Evolutionary conservation across 1,140 invertebrate species (phyloP), one percentile per base, ranked within the genome.

Genomic region (Hylyphantes graminicola): DNA sequence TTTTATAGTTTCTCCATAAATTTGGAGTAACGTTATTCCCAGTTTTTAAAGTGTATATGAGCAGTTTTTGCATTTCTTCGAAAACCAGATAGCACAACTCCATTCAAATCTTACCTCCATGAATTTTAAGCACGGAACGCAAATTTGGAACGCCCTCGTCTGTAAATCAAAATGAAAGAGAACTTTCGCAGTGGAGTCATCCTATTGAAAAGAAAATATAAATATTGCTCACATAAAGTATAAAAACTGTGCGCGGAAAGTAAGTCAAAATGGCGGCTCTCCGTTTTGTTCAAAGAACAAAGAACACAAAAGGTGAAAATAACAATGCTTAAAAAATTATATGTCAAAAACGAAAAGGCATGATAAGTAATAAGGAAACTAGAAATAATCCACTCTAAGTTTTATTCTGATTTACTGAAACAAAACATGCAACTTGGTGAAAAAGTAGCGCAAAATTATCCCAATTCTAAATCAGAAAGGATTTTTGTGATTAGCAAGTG

Each of bases 381-480:
- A 70, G 11, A 2, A 35, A 1, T 35, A 35, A 70, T n/a, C n/a
- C 48, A 51, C 15, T 3, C 12, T 0, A 68, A 35, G 19, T 68
- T 50, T 70, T 70, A 70, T 70, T 70, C 53, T 70, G 68, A 70
- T 70, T 70, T 70, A 70, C 51, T 70, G 68, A 70, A 70, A 70
- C 68, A 70, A 70, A 53, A 70, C 68, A 70, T 70, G 68, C 68
- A 70, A 70, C 50, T 70, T n/a, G 51, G 68, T 70, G 68, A 70
- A 70, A 70, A 70, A 70, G 50, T 70, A 54, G 35, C 68, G 54
- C 50, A 70, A 70, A 70, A 70, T 70, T 70, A 51, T 70, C 68
- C 13, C 19, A 70, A 70, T 70, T 17, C 68, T 70, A 19, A 70
- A 53, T 70, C 51, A 15, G 68, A 53, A 70, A 51, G 35, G 35